Conservation (phyloP, 2,113 vertebrate genomes). For the Picathartes gymnocephalus region DNA sequence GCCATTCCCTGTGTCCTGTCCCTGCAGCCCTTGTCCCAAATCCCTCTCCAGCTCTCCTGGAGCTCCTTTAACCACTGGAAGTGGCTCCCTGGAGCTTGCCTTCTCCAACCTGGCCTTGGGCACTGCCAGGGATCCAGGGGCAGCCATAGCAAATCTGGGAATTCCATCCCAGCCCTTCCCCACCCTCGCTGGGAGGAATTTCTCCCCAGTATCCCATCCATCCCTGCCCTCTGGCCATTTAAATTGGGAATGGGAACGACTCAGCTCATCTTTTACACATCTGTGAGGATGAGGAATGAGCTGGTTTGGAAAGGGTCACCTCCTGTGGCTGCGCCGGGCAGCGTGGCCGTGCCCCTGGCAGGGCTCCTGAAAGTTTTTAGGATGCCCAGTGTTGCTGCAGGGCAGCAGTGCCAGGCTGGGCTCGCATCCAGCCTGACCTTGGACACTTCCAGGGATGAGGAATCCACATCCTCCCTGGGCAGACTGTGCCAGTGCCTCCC, state of each 20-base stretch:
- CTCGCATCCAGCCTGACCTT: neutral
- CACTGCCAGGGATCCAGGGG: too few relatives aligned
- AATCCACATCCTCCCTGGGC: neutral
- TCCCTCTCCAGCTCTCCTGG: too few relatives aligned
- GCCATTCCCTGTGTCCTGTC: too few relatives aligned
- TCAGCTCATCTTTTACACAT: neutral
- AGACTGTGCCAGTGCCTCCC: neutral
- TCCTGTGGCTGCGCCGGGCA: neutral
- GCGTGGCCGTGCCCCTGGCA: neutral
- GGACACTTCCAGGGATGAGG: neutral
- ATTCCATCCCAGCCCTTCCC: too few relatives aligned
- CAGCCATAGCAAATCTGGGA: too few relatives aligned
- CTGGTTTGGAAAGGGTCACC: neutral
- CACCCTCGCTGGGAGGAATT: too few relatives aligned
- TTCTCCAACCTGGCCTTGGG: too few relatives aligned
- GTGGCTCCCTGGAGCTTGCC: too few relatives aligned
- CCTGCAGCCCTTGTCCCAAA: too few relatives aligned
- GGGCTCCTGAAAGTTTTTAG: neutral
- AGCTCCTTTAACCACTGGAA: too few relatives aligned
- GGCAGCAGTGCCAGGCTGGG: neutral
- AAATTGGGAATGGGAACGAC: neutral
- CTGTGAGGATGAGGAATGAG: neutral
- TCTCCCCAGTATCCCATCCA: neutral
- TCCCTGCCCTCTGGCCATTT: neutral
- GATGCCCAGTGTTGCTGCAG: rapidly evolving